phyloP scores from a whole-genome alignment of 2,888 invertebrate genomes.

The Drosophila emarginata region DNA sequence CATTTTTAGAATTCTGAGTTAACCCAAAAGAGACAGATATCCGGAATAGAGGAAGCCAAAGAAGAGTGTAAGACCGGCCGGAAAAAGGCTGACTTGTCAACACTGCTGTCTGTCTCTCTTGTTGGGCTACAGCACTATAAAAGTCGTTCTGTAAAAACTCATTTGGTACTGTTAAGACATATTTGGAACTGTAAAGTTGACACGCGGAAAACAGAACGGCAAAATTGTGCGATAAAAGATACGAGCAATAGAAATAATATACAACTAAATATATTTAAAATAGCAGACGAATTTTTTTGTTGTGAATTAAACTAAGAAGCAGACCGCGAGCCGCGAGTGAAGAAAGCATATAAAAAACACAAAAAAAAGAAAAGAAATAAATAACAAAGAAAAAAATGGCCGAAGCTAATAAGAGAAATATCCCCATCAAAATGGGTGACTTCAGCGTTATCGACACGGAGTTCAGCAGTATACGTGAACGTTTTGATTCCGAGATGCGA shows the following conservation, averaged over 20 bases:
- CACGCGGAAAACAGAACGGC: constrained; percentile 43
- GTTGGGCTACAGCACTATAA: constrained; percentile 19
- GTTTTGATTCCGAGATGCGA: constrained; percentile 98
- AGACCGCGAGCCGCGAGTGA: constrained; percentile 27
- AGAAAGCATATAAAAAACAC: constrained; percentile 14
- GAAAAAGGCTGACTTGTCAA: too few species aligned
- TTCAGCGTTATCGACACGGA: constrained; percentile 98
- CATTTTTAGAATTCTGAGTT: too few species aligned
- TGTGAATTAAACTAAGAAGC: constrained; percentile 59
- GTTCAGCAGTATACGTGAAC: constrained; percentile 96
- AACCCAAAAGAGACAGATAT: too few species aligned
- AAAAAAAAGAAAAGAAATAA: constrained; percentile 33
- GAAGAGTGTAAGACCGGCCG: too few species aligned
- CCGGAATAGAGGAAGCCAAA: too few species aligned
- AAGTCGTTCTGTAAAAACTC: neutral
- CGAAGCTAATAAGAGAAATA: constrained; percentile 93
- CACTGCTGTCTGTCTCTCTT: constrained; percentile 12
- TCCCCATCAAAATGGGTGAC: constrained; percentile 96
- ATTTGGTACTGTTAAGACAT: too few species aligned
- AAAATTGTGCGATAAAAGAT: constrained; percentile 18
- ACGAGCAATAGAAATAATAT: constrained; percentile 8
- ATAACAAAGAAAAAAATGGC: constrained; percentile 85
- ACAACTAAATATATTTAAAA: constrained; percentile 39
- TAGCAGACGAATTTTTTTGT: constrained; percentile 45
- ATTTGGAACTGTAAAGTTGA: constrained; percentile 56